phyloP scores from a whole-genome alignment of 23 tunicate genomes.

The Trididemnum miniatum region DNA sequence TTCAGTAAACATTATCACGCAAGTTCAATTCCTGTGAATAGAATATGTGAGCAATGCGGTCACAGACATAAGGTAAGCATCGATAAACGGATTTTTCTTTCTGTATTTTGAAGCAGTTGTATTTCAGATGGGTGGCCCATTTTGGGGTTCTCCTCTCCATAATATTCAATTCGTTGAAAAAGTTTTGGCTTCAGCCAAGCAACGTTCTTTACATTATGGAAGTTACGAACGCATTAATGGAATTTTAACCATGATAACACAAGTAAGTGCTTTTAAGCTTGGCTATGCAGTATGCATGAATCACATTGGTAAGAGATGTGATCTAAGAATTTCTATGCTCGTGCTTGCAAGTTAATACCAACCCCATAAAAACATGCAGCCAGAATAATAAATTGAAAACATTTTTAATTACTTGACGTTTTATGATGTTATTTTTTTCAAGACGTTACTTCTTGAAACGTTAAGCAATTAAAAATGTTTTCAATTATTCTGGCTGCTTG shows the following conservation, averaged over 20 bases:
- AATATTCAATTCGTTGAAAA: conserved; percentile 49
- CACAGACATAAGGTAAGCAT: conserved; percentile 56
- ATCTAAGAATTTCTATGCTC: no score
- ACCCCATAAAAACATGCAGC: no score
- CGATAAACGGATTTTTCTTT: neutral
- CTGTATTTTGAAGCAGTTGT: neutral
- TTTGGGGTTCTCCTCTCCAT: conserved; percentile 82
- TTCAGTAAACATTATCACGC: no score
- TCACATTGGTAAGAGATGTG: no score
- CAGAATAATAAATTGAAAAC: no score
- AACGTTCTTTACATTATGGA: conserved; percentile 27
- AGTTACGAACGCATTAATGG: conserved; percentile 67
- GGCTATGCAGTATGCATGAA: no score
- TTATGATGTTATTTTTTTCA: no score
- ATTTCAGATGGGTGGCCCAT: conserved; percentile 82
- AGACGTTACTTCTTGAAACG: no score
- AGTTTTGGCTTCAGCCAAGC: conserved; percentile 50
- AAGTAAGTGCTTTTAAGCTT: conserved; percentile 42
- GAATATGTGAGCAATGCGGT: conserved; percentile 60
- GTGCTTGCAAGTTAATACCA: no score
- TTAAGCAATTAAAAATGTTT: no score
- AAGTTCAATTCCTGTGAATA: conserved; percentile 64
- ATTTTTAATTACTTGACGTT: no score
- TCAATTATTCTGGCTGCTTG: no score
- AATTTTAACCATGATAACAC: conserved; percentile 72